A percentile compares a stretch with the other conserved stretches of the same genome.
phyloP scores from a whole-genome alignment of 2,797 vertebrate genomes.

The Agapornis canus region DNA sequence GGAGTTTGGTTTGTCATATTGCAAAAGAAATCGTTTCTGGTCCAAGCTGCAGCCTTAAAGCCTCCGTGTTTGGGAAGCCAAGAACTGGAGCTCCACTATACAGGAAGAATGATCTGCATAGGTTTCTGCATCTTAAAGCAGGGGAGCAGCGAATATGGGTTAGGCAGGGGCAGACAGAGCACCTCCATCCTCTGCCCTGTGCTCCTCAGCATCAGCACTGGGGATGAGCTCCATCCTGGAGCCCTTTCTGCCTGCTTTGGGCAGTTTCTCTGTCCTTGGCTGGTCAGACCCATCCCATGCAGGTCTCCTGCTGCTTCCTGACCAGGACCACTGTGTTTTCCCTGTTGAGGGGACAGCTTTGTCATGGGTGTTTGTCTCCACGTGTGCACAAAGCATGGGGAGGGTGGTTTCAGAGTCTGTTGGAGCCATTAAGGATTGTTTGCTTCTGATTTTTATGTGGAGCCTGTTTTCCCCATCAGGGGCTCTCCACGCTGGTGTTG shows the following conservation, averaged over 20 bases:
- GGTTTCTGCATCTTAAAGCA: neutral
- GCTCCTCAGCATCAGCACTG: rapidly evolving
- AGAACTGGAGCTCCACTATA: neutral
- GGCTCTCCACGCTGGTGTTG: neutral
- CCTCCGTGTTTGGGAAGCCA: neutral
- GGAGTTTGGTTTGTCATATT: neutral
- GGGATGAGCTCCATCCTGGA: neutral
- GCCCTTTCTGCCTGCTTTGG: neutral
- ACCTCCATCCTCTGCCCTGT: neutral
- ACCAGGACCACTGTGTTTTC: neutral
- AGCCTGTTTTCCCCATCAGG: constrained; percentile 25
- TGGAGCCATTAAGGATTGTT: neutral
- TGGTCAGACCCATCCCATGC: neutral
- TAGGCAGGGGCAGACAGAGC: neutral
- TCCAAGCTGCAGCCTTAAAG: neutral
- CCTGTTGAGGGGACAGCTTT: neutral
- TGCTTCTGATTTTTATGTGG: neutral
- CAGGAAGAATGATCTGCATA: rapidly evolving
- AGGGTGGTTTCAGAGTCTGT: neutral
- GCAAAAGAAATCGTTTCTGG: rapidly evolving
- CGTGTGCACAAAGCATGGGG: neutral
- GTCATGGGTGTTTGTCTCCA: neutral
- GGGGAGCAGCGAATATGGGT: neutral
- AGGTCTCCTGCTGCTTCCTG: neutral
- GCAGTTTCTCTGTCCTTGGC: neutral